Percentiles rank a stretch among this genome's conserved stretches.
phyloP scores from a whole-genome alignment of 2,113 vertebrate genomes.

The Meleagris gallopavo region DNA sequence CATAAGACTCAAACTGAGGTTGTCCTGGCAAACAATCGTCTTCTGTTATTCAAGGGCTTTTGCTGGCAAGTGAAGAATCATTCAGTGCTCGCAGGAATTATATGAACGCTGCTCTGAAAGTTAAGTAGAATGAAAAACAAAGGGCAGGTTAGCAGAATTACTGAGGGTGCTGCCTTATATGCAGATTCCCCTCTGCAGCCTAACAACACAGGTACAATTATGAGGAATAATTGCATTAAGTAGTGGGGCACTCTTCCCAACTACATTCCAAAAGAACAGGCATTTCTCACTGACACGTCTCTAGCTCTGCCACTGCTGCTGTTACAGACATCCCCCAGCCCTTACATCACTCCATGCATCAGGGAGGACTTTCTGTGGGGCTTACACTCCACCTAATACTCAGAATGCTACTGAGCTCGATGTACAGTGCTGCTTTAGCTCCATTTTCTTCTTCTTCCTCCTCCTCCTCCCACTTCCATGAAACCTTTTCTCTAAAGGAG shows the following conservation, averaged over 20 bases:
- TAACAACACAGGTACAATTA: background rate
- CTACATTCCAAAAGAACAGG: background rate
- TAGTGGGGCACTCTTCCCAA: background rate
- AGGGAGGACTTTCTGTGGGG: background rate
- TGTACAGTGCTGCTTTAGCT: constrained; percentile 1
- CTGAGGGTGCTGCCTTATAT: background rate
- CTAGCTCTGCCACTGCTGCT: background rate
- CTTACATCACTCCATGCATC: background rate
- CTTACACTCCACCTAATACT: background rate
- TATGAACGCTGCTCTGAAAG: background rate
- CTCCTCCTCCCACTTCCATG: constrained; percentile 9
- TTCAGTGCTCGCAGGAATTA: fast-evolving
- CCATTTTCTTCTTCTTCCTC: background rate
- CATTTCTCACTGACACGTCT: background rate
- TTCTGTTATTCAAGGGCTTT: background rate
- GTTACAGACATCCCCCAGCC: background rate
- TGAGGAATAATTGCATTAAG: background rate
- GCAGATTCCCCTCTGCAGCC: background rate
- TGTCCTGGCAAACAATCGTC: background rate
- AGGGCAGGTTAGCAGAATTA: background rate
- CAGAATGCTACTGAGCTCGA: background rate
- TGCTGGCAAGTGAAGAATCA: background rate
- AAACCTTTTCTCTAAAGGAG: background rate
- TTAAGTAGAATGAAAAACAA: background rate
- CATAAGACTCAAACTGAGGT: background rate